Evolutionary conservation across 2,797 vertebrate genomes (phyloP), one percentile per base, ranked within the genome.

Genomic region (Clarias pachynema): DNA sequence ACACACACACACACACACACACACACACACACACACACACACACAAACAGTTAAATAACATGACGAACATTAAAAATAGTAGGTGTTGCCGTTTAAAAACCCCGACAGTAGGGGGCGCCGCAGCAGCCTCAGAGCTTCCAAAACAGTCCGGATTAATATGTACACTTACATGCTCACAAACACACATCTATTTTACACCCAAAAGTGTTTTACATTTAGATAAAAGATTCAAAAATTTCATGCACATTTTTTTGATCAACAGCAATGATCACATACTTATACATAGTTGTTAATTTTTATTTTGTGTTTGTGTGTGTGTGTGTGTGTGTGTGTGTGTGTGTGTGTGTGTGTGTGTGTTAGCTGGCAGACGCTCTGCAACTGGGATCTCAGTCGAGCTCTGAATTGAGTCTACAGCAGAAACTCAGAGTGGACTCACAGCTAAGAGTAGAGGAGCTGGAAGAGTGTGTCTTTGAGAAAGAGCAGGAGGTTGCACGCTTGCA

Each of bases 401-500:
- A 95, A 88, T 83, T 94, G 57, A 92, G n/a, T 88, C 92, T 96
- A 87, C 94, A 95, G 79, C 93, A 93, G 91, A 95, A 96, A 85
- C 92, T 95, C 82, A 90, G 92, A 0, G 89, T 93, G 0, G 95
- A 96, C 0, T 78, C 85, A 22, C 90, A 93, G 87, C 44, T 89
- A 59, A 89, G 93, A 80, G 87, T 95, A 88, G 94, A 95, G 16
- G 93, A 95, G 91, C 89, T 96, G 91, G 94, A 96, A 90, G 95
- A 96, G 91, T 74, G 86, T 0, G 44, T 96, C 31, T 85, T 95
- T 89, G 94, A 95, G 91, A 95, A 94, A 81, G 92, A 93, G 15
- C 94, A 95, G 91, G 95, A 96, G 88, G 15, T 93, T 84, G 91
- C 92, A 73, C 90, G 70, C 2, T 89, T 92, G 18, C 91, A 93